Evolutionary conservation across 2,888 invertebrate genomes (phyloP).

Genomic region (Pseudolycoriella hygida): DNA sequence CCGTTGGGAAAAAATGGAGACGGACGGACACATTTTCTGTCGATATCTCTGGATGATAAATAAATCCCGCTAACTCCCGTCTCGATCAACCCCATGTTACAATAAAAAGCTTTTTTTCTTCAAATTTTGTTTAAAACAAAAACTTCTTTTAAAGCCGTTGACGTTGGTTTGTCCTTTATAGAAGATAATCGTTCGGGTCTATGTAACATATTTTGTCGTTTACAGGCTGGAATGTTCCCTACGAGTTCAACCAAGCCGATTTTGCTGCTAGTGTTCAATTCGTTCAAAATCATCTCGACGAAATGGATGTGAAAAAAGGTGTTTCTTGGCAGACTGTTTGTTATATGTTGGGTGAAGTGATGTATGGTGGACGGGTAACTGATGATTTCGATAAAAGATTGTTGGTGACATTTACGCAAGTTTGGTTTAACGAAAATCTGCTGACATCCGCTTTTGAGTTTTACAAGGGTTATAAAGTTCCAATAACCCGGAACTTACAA

Average conservation of each 20-base stretch:
- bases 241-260: slow-evolving; percentile 88
- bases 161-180: no score
- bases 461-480: slow-evolving; percentile 83
- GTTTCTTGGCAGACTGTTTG: slow-evolving; percentile 95
- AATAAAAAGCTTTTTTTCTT: no score
- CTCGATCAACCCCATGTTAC: no score
- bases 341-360: slow-evolving; percentile 91
- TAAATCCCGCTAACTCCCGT: no score
- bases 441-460: slow-evolving; percentile 81
- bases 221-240: slow-evolving; percentile 79
- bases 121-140: no score
- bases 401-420: slow-evolving; percentile 80
- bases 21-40: no score
- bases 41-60: no score
- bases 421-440: slow-evolving; percentile 88
- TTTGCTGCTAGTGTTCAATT: slow-evolving; percentile 92
- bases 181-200: no score
- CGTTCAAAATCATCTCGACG: slow-evolving; percentile 90
- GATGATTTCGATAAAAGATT: slow-evolving; percentile 93
- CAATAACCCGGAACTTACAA: slow-evolving; percentile 60
- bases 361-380: slow-evolving; percentile 80
- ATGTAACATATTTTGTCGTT: no score
- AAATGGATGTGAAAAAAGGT: slow-evolving; percentile 91
- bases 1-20: no score
- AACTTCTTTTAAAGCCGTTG: no score